Evolutionary conservation across 1,140 invertebrate genomes (phyloP), one percentile per base, ranked within the genome.

Genomic region (Archegozetes longisetosus): DNA sequence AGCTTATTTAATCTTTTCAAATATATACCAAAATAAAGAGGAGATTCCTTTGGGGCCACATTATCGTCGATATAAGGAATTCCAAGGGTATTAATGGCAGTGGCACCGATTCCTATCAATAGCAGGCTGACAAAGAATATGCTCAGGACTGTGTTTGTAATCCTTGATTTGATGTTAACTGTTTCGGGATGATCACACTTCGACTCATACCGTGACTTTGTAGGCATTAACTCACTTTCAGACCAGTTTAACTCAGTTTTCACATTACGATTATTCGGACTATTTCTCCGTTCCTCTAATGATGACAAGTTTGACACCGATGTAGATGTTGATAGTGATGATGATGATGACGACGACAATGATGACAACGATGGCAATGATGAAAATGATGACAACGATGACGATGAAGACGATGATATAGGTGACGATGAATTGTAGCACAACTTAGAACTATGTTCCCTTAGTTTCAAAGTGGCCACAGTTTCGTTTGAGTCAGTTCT

Each of bases 1-100:
- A n/a, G n/a, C n/a, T n/a, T n/a, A n/a, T n/a, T n/a, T n/a, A n/a
- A n/a, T n/a, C n/a, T n/a, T n/a, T n/a, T n/a, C n/a, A n/a, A n/a
- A n/a, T n/a, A n/a, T n/a, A 82, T 73, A 87, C 85, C 85, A 73
- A 92, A 90, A 74, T 93, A 93, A 61, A 92, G 78, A n/a, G 89
- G 88, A 51, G 87, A 90, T 70, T 92, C 87, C 69, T 84, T 80
- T 71, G 83, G 88, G 62, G 86, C 85, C 26, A 92, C 88, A 73
- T 92, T 93, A 72, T 93, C 89, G 66, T 92, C 89, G 51, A 93
- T 88, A 68, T 90, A 93, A 0, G 89, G 88, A 67, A 93, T 92
- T 3, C 88, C 88, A n/a, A 92, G 75, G 2, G 87, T 90, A 62
- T 86, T 85, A n/a, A 91, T 86, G 1, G 88, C 85, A 0, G 88